Conservation (phyloP, 2,113 vertebrate species). For the Morone chrysops region DNA sequence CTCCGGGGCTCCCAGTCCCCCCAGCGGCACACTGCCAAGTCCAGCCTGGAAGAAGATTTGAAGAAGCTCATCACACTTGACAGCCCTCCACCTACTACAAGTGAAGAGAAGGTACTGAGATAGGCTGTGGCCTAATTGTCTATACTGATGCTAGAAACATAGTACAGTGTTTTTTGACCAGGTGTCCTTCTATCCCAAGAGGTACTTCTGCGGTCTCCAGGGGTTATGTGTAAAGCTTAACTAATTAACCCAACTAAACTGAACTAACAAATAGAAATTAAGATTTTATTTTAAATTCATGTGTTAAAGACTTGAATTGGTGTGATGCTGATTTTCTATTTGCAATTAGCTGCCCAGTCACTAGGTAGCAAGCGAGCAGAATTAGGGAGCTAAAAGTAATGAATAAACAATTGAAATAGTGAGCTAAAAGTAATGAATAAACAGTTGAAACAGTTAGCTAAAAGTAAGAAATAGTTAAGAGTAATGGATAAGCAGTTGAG, state of each 20-base stretch:
- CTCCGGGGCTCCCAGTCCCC: slow-evolving; percentile 94
- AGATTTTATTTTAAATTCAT: neutral
- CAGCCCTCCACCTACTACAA: slow-evolving; percentile 88
- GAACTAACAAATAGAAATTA: neutral
- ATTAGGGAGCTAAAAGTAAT: neutral
- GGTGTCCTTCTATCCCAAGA: too few species aligned
- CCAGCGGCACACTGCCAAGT: slow-evolving; percentile 88
- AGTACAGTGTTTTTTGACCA: neutral
- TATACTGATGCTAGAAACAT: neutral
- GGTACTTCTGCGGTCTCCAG: too few species aligned
- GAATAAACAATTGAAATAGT: neutral
- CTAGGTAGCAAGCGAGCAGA: neutral
- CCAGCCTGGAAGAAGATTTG: slow-evolving; percentile 94
- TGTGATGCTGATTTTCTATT: neutral
- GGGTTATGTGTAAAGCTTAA: neutral
- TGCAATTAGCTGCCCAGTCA: neutral
- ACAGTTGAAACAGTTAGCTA: neutral
- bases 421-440: neutral
- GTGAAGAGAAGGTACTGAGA: slow-evolving; percentile 91
- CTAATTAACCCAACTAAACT: neutral
- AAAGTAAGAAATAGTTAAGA: neutral
- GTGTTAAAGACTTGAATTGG: neutral
- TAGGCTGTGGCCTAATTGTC: neutral
- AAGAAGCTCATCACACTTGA: slow-evolving; percentile 96
- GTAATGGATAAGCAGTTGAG: neutral